phyloP scores from a whole-genome alignment of 2,888 invertebrate genomes.

The Linnaemya tessellans region DNA sequence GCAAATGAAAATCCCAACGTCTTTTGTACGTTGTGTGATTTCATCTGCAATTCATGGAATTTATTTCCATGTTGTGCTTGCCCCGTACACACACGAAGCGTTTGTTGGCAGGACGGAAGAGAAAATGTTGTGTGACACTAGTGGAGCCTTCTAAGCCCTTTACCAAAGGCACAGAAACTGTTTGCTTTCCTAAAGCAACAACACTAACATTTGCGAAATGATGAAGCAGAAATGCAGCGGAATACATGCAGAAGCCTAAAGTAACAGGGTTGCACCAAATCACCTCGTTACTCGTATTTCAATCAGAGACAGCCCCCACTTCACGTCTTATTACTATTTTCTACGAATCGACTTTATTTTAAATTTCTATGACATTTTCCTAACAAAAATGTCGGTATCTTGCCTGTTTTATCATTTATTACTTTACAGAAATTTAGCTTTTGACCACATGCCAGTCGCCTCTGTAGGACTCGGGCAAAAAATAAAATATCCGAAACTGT shows the following conservation, averaged over 20 bases:
- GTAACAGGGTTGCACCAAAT: no score
- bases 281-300: no score
- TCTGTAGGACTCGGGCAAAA: not conserved
- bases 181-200: not conserved
- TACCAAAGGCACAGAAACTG: not conserved
- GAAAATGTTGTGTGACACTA: slow-evolving; percentile 65
- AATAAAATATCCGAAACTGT: no score
- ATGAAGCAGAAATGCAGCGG: not conserved
- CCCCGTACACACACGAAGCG: slow-evolving; percentile 20
- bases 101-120: slow-evolving; percentile 49
- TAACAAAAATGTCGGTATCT: no score
- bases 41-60: slow-evolving; percentile 82
- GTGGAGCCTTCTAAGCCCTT: slow-evolving; percentile 32
- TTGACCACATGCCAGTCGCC: no score
- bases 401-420: no score
- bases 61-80: slow-evolving; percentile 18
- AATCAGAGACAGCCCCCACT: no score
- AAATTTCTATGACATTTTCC: no score
- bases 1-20: slow-evolving; percentile 62
- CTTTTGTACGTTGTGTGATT: slow-evolving; percentile 75
- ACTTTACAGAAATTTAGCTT: no score
- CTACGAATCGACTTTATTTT: no score
- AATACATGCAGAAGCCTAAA: not conserved
- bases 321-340: no score
- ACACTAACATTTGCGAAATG: not conserved